Conservation (phyloP, 30 jellyfish, hydroid and myxozoan genomes). For the Hydra vulgaris region DNA sequence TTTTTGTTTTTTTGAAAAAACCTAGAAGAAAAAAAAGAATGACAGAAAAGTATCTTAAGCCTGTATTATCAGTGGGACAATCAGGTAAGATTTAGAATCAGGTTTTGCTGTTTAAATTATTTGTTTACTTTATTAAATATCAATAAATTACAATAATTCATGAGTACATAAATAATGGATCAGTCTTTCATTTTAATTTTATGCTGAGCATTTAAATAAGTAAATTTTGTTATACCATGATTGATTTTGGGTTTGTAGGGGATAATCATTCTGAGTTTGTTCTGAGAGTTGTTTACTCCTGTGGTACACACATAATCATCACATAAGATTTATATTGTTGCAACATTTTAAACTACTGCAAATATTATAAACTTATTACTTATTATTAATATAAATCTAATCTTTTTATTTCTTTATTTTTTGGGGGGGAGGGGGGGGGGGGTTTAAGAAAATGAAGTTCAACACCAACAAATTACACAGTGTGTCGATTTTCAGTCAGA, state of each 20-base stretch:
- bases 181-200: background rate
- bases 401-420: background rate
- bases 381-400: too few relatives aligned
- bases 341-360: background rate
- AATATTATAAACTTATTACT: background rate
- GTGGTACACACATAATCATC: too few relatives aligned
- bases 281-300: background rate
- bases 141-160: background rate
- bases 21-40: background rate
- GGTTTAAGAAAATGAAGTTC: background rate
- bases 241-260: background rate
- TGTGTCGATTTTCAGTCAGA: background rate
- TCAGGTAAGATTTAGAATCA: background rate
- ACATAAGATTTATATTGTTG: too few relatives aligned
- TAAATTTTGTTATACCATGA: too few relatives aligned
- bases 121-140: background rate
- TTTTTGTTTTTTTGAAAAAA: background rate
- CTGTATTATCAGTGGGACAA: background rate
- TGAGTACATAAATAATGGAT: background rate
- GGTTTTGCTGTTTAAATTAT: background rate
- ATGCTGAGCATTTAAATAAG: background rate
- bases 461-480: background rate
- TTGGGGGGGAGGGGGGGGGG: too few relatives aligned
- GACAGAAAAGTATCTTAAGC: background rate
- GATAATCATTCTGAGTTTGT: background rate